These are phyloP conservation scores for Sebastes hubbsi DNA, from an alignment of 2,797 vertebrate genomes.

Conservation along the genomic window DNA sequence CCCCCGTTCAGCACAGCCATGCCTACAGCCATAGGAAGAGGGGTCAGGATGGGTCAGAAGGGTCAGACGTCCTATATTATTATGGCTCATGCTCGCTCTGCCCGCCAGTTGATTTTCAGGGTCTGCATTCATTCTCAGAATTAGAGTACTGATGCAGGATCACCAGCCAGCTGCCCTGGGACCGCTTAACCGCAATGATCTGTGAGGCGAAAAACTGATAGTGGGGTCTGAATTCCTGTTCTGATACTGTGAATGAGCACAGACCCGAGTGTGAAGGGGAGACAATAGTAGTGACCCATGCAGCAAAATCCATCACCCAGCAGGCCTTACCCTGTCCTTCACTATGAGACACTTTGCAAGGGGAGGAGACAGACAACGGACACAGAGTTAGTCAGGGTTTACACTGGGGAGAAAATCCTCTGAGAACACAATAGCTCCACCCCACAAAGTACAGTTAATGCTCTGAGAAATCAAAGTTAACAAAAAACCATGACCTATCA, in stretches of 20 bases:
- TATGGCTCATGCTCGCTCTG: conserved; percentile 70
- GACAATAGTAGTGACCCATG: conserved; percentile 80
- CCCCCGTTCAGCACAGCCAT: conserved; percentile 56
- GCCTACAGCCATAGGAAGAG: conserved; percentile 74
- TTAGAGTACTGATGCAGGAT: conserved; percentile 50
- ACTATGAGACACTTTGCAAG: conserved; percentile 86
- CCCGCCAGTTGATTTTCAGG: conserved; percentile 47
- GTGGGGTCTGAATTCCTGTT: conserved; percentile 37
- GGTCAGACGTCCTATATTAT: conserved; percentile 33
- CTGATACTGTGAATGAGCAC: conserved; percentile 73
- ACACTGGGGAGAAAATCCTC: conserved; percentile 21
- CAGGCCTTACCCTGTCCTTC: conserved; percentile 86
- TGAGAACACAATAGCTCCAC: conserved; percentile 27
- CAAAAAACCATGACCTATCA: conserved; percentile 20
- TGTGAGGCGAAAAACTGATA: background rate
- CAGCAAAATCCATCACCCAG: conserved; percentile 77
- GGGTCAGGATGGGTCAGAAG: conserved; percentile 47
- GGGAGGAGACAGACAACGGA: conserved; percentile 81
- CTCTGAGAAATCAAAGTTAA: conserved; percentile 32
- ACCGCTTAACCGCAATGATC: conserved; percentile 16
- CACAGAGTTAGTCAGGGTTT: conserved; percentile 77
- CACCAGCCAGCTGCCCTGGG: conserved; percentile 10
- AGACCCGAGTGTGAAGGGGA: conserved; percentile 62
- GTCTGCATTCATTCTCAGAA: conserved; percentile 77
- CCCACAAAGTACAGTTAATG: conserved; percentile 23